These are phyloP conservation scores for Typhlichthys subterraneus DNA, from an alignment of 2,797 vertebrate genomes.

Conservation along the genomic window DNA sequence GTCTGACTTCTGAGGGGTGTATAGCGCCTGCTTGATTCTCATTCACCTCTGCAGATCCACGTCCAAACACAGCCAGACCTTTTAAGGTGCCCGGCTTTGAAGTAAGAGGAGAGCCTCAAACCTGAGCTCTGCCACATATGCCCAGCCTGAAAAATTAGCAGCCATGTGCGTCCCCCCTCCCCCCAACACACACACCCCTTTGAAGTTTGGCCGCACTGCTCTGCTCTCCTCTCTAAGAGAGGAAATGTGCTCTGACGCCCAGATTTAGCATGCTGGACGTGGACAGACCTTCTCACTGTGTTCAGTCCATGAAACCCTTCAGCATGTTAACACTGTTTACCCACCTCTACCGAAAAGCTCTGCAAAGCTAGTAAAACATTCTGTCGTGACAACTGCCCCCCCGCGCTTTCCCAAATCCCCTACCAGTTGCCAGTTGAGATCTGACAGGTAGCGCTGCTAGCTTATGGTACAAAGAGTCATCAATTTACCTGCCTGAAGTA, in stretches of 20 bases:
- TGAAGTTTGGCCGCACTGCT: conserved; percentile 77
- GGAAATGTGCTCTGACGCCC: conserved; percentile 79
- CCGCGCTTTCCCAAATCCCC: no score
- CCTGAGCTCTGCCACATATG: conserved; percentile 77
- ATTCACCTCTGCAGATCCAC: conserved; percentile 83
- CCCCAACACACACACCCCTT: conserved; percentile 58
- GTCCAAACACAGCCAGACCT: conserved; percentile 85
- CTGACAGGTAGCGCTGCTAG: background rate
- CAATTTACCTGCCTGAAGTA: background rate
- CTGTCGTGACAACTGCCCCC: conserved; percentile 47
- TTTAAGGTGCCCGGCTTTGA: conserved; percentile 86
- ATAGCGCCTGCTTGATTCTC: conserved; percentile 83
- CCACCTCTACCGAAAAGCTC: conserved; percentile 66
- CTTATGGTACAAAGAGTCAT: background rate
- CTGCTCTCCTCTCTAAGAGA: conserved; percentile 70
- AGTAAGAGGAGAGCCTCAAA: conserved; percentile 84
- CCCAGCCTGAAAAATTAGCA: conserved; percentile 83
- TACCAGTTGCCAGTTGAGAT: conserved; percentile 24
- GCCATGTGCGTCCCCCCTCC: conserved; percentile 67
- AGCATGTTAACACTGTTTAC: conserved; percentile 75
- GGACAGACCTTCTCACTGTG: conserved; percentile 51
- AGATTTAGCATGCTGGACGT: conserved; percentile 71
- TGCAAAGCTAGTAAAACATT: conserved; percentile 58
- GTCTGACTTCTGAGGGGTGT: conserved; percentile 78
- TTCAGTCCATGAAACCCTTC: conserved; percentile 60